Evolutionary conservation across 2,113 vertebrate genomes (phyloP), one percentile per base, ranked within the genome.

Genomic region (Sporophila hypoxantha): DNA sequence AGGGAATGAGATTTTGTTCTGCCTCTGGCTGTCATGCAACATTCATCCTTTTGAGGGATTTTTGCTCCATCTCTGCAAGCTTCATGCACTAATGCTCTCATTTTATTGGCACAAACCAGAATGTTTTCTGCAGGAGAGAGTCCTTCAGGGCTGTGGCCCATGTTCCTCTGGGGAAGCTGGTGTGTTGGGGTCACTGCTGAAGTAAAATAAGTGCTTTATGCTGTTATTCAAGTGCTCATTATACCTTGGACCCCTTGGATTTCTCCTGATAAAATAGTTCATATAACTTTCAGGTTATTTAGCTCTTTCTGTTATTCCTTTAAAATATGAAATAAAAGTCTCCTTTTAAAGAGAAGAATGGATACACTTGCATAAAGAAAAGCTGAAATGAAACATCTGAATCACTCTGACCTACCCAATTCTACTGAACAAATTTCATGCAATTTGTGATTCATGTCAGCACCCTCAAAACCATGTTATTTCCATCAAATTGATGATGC

Each of bases 381-480:
- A 78, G n/a, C n/a, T 60, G 41, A 87, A 85, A 90, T 65, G 59
- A 78, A 90, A 76, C n/a, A 17, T 65, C 87, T 79, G 73, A 69
- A n/a, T 53, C 50, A 47, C 42, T 46, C 70, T 34, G 46, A 82
- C 49, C 55, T 79, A 52, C 64, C 36, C 60, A 26, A 74, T 75
- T 81, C 85, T 64, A 49, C 25, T 23, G 82, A 88, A 64, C 42
- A 77, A 70, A 81, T 88, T 83, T 78, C 10, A 37, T 46, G 44
- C 57, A 59, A 70, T 88, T 75, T 86, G 66, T 75, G 78, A 82
- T 84, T 93, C 66, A 30, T 67, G 78, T 42, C 92, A 87, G 75
- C 41, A 39, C 61, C 75, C 68, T 67, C 26, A 60, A 81, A 70
- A 55, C 23, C 1, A 8, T 30, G 18, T 93, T 76, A 39, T 83